A percentile compares a stretch with the other conserved stretches of the same genome.
phyloP scores from a whole-genome alignment of 2,797 vertebrate species.

The Buphagus erythrorhynchus region DNA sequence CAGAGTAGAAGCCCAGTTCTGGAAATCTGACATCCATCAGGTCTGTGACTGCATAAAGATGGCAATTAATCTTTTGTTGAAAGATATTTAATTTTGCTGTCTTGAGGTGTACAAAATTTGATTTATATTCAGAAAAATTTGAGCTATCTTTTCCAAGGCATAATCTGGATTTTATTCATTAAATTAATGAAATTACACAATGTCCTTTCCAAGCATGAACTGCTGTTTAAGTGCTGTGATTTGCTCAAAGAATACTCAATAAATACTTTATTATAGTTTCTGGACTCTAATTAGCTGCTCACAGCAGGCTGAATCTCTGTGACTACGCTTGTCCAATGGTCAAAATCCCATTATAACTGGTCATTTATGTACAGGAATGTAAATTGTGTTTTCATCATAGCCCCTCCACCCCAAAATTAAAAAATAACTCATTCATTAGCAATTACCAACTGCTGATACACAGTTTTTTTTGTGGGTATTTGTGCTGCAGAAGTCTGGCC shows the following conservation, averaged over 20 bases:
- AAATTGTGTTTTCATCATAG: neutral
- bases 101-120: neutral
- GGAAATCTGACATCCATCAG: neutral
- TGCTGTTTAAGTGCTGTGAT: neutral
- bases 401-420: neutral
- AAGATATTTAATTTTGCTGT: neutral
- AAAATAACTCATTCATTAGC: neutral
- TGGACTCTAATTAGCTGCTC: neutral
- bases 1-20: neutral
- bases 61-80: neutral
- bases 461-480: neutral
- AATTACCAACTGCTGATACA: neutral
- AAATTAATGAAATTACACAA: neutral
- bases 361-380: neutral
- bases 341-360: neutral
- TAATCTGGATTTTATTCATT: neutral
- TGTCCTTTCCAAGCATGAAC: neutral
- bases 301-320: neutral
- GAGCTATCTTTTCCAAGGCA: neutral
- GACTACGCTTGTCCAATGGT: neutral
- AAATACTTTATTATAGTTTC: neutral
- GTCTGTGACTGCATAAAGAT: neutral
- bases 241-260: neutral
- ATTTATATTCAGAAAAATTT: neutral
- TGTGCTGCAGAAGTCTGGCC: neutral